phyloP scores from a whole-genome alignment of 2,888 invertebrate species.

The Drosophila flavopinicola region DNA sequence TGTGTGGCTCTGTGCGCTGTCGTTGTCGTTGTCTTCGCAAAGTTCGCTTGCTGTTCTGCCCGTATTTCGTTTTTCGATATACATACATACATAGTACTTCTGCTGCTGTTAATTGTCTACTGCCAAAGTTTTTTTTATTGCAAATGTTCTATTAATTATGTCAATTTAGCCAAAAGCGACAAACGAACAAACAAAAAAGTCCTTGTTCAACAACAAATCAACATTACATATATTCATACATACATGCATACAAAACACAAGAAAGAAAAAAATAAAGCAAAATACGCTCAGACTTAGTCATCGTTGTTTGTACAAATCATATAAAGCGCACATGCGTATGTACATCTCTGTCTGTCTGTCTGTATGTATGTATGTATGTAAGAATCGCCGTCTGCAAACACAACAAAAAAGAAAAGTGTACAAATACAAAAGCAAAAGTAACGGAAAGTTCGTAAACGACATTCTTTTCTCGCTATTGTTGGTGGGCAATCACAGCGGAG shows the following conservation, averaged over 20 bases:
- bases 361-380: no score
- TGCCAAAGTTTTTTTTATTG: constrained; percentile 26
- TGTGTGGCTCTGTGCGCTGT: constrained; percentile 33
- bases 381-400: constrained; percentile 25
- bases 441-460: constrained; percentile 59
- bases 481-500: constrained; percentile 26
- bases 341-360: no score
- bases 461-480: constrained; percentile 46
- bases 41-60: constrained; percentile 44
- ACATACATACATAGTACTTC: constrained; percentile 31
- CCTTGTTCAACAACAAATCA: constrained; percentile 15
- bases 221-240: constrained; percentile 10
- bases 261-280: no score
- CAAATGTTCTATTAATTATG: constrained; percentile 34
- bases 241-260: constrained; percentile 9
- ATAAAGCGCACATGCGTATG: no score
- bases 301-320: constrained; percentile 27
- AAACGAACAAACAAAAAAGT: no score
- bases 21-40: constrained; percentile 16
- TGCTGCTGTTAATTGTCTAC: constrained; percentile 32
- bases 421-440: constrained; percentile 48
- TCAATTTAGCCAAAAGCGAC: constrained; percentile 32
- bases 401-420: constrained; percentile 41
- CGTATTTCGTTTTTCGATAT: constrained; percentile 30
- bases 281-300: constrained; percentile 34